Evolutionary conservation across 2,888 invertebrate genomes (phyloP), one percentile per base, ranked within the genome.

Genomic region (Volucella zonaria): DNA sequence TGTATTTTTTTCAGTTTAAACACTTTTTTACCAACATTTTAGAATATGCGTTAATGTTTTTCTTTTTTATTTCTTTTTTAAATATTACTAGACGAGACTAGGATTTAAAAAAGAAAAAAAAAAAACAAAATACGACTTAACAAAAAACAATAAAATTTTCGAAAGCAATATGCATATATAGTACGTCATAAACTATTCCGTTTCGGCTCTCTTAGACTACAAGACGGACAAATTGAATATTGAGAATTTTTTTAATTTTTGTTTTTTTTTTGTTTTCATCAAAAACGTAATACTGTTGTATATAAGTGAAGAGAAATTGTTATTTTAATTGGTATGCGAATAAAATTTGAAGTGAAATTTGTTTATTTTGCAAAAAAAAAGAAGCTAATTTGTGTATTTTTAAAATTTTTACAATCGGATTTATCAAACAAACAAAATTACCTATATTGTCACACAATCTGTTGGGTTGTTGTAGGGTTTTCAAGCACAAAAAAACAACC

Each of bases 151-250:
- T 68, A 59, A 15, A 49, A 45, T 9, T 2, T 15, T 81, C 59
- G 45, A 64, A 76, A 76, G 76, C 75, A 81, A 70, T 76, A 81
- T 52, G 38, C 43, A 59, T 40, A 14, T 58, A 8, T 47, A 8
- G 10, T 49, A 31, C 12, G 31, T 31, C 31, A 31, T 31, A 31
- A 51, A 52, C 23, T 73, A 52, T n/a, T 54, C 56, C 38, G 49
- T 66, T 75, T 75, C 74, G 74, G 58, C 64, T 70, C 49, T 52
- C 40, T 70, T 76, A 58, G 67, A 43, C 67, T 78, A 67, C 82
- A 86, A 81, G 86, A 80, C 14, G 85, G 82, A 87, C 73, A 15
- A 59, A 51, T 31, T 61, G 15, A 58, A 79, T 56, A 68, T 54
- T 68, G 68, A 58, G 73, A 68, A 59, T 66, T 68, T 59, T 62